Evolutionary conservation across 2,888 invertebrate genomes (phyloP).

Genomic region (Sepiola atlantica): DNA sequence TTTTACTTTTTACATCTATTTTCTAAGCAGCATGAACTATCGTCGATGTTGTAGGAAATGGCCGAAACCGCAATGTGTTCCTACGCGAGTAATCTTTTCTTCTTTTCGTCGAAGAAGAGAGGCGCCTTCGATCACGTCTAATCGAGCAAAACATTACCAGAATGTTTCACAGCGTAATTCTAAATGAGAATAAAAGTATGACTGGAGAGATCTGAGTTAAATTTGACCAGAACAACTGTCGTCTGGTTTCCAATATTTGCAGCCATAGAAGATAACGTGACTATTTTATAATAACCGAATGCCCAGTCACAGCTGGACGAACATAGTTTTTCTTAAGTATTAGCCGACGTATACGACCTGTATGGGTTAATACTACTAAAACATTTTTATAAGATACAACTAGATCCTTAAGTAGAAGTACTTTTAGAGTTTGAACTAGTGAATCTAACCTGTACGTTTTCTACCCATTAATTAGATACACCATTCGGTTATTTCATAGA

Average conservation of each 20-base stretch:
- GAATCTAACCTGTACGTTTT: too few relatives aligned
- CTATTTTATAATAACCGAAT: not conserved
- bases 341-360: too few relatives aligned
- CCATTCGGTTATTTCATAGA: too few relatives aligned
- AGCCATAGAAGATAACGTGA: not conserved
- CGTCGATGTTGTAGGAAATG: not conserved
- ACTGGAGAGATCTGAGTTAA: not conserved
- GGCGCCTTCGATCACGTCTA: constrained; percentile 7
- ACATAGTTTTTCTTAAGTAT: too few relatives aligned
- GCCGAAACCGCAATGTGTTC: not conserved
- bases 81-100: not conserved
- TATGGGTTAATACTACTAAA: too few relatives aligned
- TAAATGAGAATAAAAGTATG: not conserved
- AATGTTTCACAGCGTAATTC: not conserved
- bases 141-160: not conserved
- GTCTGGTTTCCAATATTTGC: not conserved
- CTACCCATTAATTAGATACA: too few relatives aligned
- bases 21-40: not conserved
- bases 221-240: not conserved
- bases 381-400: too few relatives aligned
- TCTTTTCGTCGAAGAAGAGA: not conserved
- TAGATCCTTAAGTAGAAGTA: too few relatives aligned
- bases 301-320: too few relatives aligned
- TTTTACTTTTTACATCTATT: not conserved
- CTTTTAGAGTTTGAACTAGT: too few relatives aligned